Evolutionary conservation across 2,888 invertebrate species (phyloP).

Genomic region (Acanthosepion pharaonis): DNA sequence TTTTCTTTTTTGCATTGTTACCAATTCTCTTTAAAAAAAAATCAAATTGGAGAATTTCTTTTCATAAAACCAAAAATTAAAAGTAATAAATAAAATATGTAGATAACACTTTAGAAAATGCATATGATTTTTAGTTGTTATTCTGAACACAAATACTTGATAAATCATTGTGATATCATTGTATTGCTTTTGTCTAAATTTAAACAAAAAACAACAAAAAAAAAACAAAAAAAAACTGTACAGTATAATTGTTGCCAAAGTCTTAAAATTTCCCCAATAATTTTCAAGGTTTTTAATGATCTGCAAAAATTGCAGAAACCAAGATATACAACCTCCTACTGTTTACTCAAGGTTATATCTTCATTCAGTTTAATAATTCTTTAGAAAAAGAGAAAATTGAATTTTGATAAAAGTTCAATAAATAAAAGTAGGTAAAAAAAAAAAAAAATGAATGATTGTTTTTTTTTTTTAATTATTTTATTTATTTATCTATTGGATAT

Average conservation of each 20-base stretch:
- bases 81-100: background rate
- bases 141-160: background rate
- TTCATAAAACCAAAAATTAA: background rate
- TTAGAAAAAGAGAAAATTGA: background rate
- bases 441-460: background rate
- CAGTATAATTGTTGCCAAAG: background rate
- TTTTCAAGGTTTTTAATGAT: background rate
- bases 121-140: background rate
- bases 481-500: background rate
- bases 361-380: background rate
- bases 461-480: background rate
- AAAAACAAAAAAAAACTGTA: background rate
- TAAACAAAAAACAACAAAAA: background rate
- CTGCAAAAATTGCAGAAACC: background rate
- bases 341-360: background rate
- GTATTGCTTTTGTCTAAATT: background rate
- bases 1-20: background rate
- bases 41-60: background rate
- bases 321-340: background rate
- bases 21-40: background rate
- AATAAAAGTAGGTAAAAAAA: background rate
- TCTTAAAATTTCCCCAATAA: slow-evolving; percentile 9
- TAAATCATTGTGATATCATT: background rate
- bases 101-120: background rate
- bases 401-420: background rate